Percentiles rank a stretch among this genome's conserved stretches.
Evolutionary conservation across 1,140 invertebrate species (phyloP).

Genomic region (Cydia strobilella): DNA sequence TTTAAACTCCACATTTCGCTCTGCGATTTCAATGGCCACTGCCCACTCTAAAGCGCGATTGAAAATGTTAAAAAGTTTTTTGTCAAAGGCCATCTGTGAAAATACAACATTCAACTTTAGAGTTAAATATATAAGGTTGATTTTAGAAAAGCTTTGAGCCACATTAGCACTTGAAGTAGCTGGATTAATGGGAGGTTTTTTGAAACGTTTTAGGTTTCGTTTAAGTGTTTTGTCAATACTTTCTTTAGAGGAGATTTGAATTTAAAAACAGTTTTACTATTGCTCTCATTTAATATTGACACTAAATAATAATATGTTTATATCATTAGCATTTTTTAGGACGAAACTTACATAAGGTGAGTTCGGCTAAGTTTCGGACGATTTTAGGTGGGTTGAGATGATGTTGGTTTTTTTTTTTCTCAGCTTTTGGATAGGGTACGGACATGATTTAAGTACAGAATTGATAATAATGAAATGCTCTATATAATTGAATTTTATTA

Average conservation of each 20-base stretch:
- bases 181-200: slow-evolving; percentile 22
- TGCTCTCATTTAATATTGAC: background rate
- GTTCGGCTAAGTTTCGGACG: no score
- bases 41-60: slow-evolving; percentile 22
- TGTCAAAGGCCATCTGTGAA: slow-evolving; percentile 3
- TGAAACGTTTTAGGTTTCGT: slow-evolving; percentile 18
- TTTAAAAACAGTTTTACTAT: background rate
- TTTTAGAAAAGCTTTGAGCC: background rate
- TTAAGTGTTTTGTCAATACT: slow-evolving; percentile 30
- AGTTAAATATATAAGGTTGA: background rate
- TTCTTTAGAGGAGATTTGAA: slow-evolving; percentile 21
- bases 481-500: no score
- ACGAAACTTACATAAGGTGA: no score
- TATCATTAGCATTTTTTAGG: no score
- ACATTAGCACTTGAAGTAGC: slow-evolving; percentile 16
- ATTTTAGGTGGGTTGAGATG: no score
- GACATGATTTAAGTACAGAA: no score
- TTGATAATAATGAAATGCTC: no score
- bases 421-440: no score
- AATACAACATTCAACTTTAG: background rate
- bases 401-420: no score
- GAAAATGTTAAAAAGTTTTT: slow-evolving; percentile 32
- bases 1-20: slow-evolving; percentile 13
- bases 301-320: no score
- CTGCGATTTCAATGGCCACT: slow-evolving; percentile 10